Evolutionary conservation across 2,888 invertebrate genomes (phyloP).

Genomic region (Empis livida): DNA sequence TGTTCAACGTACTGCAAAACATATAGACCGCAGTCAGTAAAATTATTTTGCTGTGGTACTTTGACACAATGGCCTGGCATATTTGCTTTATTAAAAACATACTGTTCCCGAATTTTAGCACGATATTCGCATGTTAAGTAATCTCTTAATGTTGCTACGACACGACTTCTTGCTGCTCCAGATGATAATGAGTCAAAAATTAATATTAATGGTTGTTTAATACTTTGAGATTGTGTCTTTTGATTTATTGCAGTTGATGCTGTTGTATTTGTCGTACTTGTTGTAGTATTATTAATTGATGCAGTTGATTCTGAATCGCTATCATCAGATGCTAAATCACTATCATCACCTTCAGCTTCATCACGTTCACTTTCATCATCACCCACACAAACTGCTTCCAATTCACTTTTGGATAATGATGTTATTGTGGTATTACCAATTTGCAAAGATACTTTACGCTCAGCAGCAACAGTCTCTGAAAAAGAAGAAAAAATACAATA

Average conservation of each 20-base stretch:
- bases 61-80: constrained; percentile 79
- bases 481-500: neutral
- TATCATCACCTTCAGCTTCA: constrained; percentile 72
- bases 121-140: constrained; percentile 80
- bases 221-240: constrained; percentile 14
- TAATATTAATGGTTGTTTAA: constrained; percentile 65
- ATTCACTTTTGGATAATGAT: constrained; percentile 36
- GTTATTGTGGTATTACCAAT: constrained; percentile 58
- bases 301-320: constrained; percentile 20
- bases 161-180: constrained; percentile 65
- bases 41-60: constrained; percentile 96
- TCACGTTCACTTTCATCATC: constrained; percentile 62
- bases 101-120: constrained; percentile 48
- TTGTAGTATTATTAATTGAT: constrained; percentile 1
- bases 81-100: constrained; percentile 60
- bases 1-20: constrained; percentile 92
- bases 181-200: constrained; percentile 90
- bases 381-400: constrained; percentile 51
- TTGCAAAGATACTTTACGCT: constrained; percentile 43
- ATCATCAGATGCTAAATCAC: constrained; percentile 46
- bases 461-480: constrained; percentile 37
- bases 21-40: constrained; percentile 92
- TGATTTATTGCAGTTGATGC: constrained; percentile 33
- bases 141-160: constrained; percentile 81
- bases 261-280: constrained; percentile 14